These are phyloP conservation scores for Trachelus tabidus DNA, from an alignment of 2,888 invertebrate species.

Conservation along the genomic window DNA sequence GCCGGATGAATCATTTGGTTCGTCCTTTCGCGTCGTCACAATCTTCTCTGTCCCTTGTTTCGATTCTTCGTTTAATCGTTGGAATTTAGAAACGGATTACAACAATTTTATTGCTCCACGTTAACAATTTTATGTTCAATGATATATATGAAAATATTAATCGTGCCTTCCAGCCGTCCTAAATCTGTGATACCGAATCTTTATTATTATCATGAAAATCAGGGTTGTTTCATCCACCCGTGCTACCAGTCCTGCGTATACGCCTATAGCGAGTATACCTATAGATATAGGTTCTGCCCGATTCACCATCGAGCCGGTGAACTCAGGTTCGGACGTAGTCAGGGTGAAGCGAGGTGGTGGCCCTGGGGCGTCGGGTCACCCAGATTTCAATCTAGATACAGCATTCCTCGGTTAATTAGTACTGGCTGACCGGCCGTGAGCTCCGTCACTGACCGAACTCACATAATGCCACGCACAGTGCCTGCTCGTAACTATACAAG, in stretches of 20 bases:
- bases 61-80: not conserved
- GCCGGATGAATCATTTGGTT: not conserved
- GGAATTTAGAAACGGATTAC: not conserved
- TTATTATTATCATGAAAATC: not conserved
- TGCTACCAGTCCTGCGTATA: not conserved
- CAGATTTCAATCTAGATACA: conserved; percentile 66
- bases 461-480: conserved; percentile 10
- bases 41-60: not conserved
- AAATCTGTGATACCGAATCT: not conserved
- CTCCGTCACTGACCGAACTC: conserved; percentile 52
- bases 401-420: conserved; percentile 65
- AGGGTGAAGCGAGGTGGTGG: conserved; percentile 57
- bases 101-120: not conserved
- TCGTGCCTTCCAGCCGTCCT: too few species aligned
- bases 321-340: conserved; percentile 37
- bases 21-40: conserved; percentile 1
- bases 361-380: conserved; percentile 64
- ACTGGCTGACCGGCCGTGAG: conserved; percentile 59
- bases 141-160: not conserved
- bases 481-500: not conserved
- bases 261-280: not conserved
- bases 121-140: not conserved
- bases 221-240: not conserved
- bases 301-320: conserved; percentile 35
- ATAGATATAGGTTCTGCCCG: not conserved